phyloP scores from a whole-genome alignment of 2,113 vertebrate genomes.

The Lampris megalopsis region DNA sequence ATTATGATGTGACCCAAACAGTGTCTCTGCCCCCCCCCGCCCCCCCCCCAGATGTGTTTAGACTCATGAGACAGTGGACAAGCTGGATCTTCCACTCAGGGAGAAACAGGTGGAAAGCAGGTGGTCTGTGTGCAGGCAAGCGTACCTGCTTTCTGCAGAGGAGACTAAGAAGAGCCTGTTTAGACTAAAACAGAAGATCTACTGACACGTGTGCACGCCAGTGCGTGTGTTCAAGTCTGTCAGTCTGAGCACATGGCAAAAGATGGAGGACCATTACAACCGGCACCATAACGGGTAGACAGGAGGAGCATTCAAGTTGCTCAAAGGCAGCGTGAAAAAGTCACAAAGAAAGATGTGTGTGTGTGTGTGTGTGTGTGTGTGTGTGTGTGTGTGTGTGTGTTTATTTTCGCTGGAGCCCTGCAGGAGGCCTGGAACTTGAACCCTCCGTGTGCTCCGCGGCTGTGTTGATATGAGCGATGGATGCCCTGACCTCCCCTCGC shows the following conservation, averaged over 20 bases:
- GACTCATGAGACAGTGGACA: conserved; percentile 4
- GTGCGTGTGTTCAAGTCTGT: conserved; percentile 3
- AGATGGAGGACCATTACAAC: too few relatives aligned
- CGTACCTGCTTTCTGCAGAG: conserved; percentile 55
- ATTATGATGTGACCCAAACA: too few relatives aligned
- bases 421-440: too few relatives aligned
- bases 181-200: conserved; percentile 66
- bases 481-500: conserved; percentile 19
- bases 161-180: conserved; percentile 62
- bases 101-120: conserved; percentile 39
- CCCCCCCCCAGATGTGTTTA: neutral
- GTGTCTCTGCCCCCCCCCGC: too few relatives aligned
- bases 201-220: conserved; percentile 15
- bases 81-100: neutral
- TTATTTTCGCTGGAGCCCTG: neutral
- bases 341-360: neutral
- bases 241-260: neutral
- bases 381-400: neutral
- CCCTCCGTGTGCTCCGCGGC: too few relatives aligned
- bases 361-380: neutral
- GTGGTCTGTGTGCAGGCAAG: conserved; percentile 25
- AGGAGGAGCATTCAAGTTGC: too few relatives aligned
- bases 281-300: too few relatives aligned
- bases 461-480: conserved; percentile 22
- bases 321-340: too few relatives aligned